Evolutionary conservation across 1,140 invertebrate genomes (phyloP).

Genomic region (Bombus confusus): DNA sequence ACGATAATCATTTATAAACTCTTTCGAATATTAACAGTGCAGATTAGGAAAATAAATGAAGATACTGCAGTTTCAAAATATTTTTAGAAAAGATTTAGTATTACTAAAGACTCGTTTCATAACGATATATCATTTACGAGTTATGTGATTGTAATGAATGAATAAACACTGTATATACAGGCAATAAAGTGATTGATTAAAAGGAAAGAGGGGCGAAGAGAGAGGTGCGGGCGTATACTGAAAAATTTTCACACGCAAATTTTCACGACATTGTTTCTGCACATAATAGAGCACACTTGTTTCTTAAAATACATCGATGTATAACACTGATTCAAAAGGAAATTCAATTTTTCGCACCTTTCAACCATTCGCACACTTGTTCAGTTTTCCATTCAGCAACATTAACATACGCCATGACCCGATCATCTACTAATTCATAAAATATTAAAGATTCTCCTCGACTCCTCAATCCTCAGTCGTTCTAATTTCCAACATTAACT

Average conservation of each 20-base stretch:
- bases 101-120: background rate
- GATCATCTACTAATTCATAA: slow-evolving; percentile 44
- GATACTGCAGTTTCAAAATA: background rate
- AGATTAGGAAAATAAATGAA: background rate
- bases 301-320: background rate
- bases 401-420: slow-evolving; percentile 91
- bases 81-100: background rate
- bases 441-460: slow-evolving; percentile 36
- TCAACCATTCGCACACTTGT: slow-evolving; percentile 96
- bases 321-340: background rate
- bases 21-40: background rate
- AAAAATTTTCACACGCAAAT: slow-evolving; percentile 47
- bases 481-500: slow-evolving; percentile 47
- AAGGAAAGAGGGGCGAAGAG: background rate
- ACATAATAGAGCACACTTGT: background rate
- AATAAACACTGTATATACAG: slow-evolving; percentile 46
- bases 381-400: slow-evolving; percentile 96
- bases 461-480: slow-evolving; percentile 5
- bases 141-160: slow-evolving; percentile 8
- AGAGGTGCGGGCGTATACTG: background rate
- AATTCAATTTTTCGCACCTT: slow-evolving; percentile 83
- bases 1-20: background rate
- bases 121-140: slow-evolving; percentile 14
- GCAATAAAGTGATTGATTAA: slow-evolving; percentile 8
- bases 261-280: background rate